A percentile compares a stretch with the other conserved stretches of the same genome.
Evolutionary conservation across 2,888 invertebrate genomes (phyloP).

Genomic region (Prosopocoilus inquinatus): DNA sequence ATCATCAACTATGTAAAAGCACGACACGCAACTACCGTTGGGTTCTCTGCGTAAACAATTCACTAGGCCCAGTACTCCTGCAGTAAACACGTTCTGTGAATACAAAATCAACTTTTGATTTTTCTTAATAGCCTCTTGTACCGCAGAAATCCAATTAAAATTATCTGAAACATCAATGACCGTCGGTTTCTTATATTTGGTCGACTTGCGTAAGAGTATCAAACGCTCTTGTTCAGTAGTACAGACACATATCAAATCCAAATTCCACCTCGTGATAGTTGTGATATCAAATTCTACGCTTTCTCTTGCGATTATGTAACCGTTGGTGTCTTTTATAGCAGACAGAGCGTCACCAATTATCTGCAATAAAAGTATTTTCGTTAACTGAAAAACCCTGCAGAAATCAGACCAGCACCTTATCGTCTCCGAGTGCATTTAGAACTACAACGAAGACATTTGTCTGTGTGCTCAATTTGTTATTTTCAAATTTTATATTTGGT

Average conservation of each 20-base stretch:
- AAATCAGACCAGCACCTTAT: not conserved
- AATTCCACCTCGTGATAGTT: slow-evolving; percentile 2
- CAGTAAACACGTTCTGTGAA: slow-evolving; percentile 57
- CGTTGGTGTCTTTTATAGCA: slow-evolving; percentile 3
- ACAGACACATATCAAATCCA: not conserved
- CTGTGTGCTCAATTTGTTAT: slow-evolving; percentile 56
- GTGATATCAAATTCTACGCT: not conserved
- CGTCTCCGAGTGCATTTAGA: slow-evolving; percentile 7
- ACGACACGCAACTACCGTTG: slow-evolving; percentile 51
- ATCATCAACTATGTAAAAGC: slow-evolving; percentile 57
- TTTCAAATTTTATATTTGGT: slow-evolving; percentile 57
- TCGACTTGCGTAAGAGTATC: slow-evolving; percentile 8
- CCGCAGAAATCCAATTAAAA: slow-evolving; percentile 1
- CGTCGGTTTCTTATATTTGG: not conserved
- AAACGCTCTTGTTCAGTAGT: slow-evolving; percentile 7
- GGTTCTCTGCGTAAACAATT: slow-evolving; percentile 79
- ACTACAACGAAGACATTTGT: slow-evolving; percentile 35
- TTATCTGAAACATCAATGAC: not conserved
- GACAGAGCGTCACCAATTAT: slow-evolving; percentile 6
- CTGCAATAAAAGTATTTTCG: slow-evolving; percentile 48
- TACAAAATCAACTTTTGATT: slow-evolving; percentile 54
- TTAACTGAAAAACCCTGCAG: slow-evolving; percentile 23
- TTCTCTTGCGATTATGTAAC: slow-evolving; percentile 18
- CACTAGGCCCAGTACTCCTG: slow-evolving; percentile 79
- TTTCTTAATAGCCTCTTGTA: slow-evolving; percentile 5